These are phyloP conservation scores for Popillia japonica DNA, from an alignment of 1,140 invertebrate species.

Conservation along the genomic window DNA sequence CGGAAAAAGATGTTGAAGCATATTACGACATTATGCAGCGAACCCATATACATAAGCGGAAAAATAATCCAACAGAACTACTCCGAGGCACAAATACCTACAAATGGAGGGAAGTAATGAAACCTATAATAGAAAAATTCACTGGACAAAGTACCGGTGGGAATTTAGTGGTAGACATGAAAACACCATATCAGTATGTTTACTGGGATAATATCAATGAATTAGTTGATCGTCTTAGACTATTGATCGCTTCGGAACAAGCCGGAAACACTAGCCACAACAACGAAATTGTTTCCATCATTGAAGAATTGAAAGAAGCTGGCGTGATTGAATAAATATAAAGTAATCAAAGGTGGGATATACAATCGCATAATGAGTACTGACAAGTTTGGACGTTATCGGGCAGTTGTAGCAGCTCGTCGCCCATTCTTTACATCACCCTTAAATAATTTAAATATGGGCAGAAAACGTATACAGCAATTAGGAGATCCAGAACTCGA, in stretches of 20 bases:
- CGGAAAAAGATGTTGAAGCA: neutral
- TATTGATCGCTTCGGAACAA: constrained; percentile 5
- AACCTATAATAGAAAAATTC: neutral
- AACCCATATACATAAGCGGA: neutral
- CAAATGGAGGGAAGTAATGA: neutral
- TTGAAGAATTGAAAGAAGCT: constrained; percentile 25
- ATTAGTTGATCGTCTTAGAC: constrained; percentile 20
- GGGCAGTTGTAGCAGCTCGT: neutral
- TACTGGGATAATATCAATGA: constrained; percentile 36
- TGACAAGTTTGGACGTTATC: constrained; percentile 7
- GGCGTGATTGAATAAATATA: constrained; percentile 20
- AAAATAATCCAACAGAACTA: neutral
- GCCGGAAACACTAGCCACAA: constrained; percentile 22
- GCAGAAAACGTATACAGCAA: too few relatives aligned
- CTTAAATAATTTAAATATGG: too few relatives aligned
- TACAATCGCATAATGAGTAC: neutral
- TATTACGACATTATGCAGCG: constrained; percentile 23
- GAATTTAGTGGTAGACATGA: neutral
- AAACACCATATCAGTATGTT: neutral
- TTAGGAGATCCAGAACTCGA: too few relatives aligned
- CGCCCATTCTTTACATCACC: too few relatives aligned
- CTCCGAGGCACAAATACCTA: neutral
- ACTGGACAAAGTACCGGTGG: neutral
- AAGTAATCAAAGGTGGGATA: neutral
- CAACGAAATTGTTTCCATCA: constrained; percentile 16